Base-by-base conservation (phyloP, 1,140 invertebrate species). In the Ganaspis sp. region DNA sequence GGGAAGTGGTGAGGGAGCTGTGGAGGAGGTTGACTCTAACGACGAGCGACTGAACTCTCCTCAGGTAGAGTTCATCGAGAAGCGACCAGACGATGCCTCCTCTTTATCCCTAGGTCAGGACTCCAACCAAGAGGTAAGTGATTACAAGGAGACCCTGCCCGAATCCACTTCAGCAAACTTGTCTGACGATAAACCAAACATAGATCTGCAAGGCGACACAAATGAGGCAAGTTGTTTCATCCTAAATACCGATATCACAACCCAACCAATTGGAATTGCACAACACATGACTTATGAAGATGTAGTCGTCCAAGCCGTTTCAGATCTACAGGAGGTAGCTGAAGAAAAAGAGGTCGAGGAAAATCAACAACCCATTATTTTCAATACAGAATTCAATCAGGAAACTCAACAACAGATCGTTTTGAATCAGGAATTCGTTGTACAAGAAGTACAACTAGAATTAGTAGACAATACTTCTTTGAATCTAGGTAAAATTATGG, bases 181-280 rank as follows among this genome's bases (percentile, higher is more conserved):
- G 90, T 91, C 90, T 91, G 90, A 91, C 86, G 89, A 84, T 89
- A 90, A 91, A 89, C 86, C 84, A 91, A 88, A 91, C 89, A 87
- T 90, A 91, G 90, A 91, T 90, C 87, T 81, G 83, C 87, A 86
- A 83, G 86, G 81, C 83, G 89, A 89, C 83, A 82, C 79, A 79
- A 86, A 84, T 82, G 85, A 87, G 84, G 84, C 81, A 84, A 86
- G 80, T 84, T 81, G 74, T 80, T 74, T 77, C 79, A 84, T 79
- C 79, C 76, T 85, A 84, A 83, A 73, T 72, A 79, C 75, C 82
- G 84, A 85, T 77, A 77, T 69, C 74, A 78, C 73, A 75, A 77
- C 76, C 73, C 82, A 82, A 40, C 78, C 80, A 69, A 81, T 69
- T 74, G 73, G 17, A 49, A 72, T 11, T 34, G 23, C 58, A 64